Percentiles rank a stretch among this genome's conserved stretches.
phyloP scores from a whole-genome alignment of 2,113 vertebrate genomes.

The Cacatua alba region DNA sequence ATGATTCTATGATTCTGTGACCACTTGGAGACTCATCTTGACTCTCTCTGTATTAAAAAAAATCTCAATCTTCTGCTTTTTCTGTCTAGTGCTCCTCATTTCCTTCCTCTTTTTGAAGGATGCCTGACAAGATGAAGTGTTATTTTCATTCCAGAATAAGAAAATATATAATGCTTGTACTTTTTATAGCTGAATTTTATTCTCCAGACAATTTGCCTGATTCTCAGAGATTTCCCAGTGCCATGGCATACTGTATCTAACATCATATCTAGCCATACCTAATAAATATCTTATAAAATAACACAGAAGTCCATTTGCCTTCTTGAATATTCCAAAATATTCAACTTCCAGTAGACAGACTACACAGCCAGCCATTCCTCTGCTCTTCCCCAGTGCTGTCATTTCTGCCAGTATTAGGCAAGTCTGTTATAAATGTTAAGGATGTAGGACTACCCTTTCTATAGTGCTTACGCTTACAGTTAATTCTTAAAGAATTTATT shows the following conservation, averaged over 20 bases:
- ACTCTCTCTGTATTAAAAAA: not conserved
- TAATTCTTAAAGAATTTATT: not conserved
- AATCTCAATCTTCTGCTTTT: not conserved
- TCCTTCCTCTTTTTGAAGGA: not conserved
- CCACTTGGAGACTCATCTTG: not conserved
- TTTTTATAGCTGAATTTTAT: not conserved
- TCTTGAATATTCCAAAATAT: not conserved
- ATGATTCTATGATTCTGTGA: not conserved
- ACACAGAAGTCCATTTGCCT: not conserved
- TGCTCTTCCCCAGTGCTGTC: not conserved
- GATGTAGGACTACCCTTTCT: not conserved
- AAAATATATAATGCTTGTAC: not conserved
- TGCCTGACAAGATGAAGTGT: fast-evolving
- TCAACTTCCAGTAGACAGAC: not conserved
- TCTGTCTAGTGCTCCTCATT: not conserved
- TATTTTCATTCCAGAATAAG: not conserved
- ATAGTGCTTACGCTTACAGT: not conserved
- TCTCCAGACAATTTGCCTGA: not conserved
- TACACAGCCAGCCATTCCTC: not conserved
- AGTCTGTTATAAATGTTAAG: not conserved
- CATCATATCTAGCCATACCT: not conserved
- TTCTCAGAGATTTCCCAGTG: not conserved
- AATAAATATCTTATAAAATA: not conserved
- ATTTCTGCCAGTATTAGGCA: not conserved
- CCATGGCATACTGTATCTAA: not conserved